phyloP scores from a whole-genome alignment of 2,113 vertebrate species.

The Potamarius usumacintae region DNA sequence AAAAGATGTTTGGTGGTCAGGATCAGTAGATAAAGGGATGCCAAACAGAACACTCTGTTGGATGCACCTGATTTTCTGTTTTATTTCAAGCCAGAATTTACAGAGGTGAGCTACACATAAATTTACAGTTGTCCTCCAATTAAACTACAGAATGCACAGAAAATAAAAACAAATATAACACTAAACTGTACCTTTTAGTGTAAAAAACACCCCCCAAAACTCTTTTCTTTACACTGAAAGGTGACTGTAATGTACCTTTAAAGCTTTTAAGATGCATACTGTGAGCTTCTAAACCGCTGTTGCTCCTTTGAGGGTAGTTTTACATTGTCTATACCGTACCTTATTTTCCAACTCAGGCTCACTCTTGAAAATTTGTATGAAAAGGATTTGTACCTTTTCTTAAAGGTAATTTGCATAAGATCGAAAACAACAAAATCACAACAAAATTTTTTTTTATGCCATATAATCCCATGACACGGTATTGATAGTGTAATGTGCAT shows the following conservation, averaged over 20 bases:
- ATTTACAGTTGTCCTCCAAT: not conserved
- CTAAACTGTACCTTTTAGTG: not conserved
- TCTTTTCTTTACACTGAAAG: not conserved
- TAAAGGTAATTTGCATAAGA: not conserved
- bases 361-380: not conserved
- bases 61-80: not conserved
- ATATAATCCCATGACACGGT: not conserved
- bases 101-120: not conserved
- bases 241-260: not conserved
- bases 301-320: not conserved
- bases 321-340: not conserved
- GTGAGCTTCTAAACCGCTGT: not conserved
- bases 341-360: not conserved
- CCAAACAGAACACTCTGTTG: not conserved
- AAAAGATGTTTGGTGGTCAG: slow-evolving; percentile 3
- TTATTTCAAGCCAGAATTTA: not conserved
- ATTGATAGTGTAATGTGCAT: not conserved
- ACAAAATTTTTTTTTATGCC: no score
- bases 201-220: not conserved
- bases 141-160: not conserved
- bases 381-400: not conserved
- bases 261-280: not conserved
- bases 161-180: not conserved
- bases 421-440: not conserved
- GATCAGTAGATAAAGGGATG: not conserved